Evolutionary conservation across 92 coral and sea anemone genomes (phyloP).

Genomic region (Diadumene lineata): DNA sequence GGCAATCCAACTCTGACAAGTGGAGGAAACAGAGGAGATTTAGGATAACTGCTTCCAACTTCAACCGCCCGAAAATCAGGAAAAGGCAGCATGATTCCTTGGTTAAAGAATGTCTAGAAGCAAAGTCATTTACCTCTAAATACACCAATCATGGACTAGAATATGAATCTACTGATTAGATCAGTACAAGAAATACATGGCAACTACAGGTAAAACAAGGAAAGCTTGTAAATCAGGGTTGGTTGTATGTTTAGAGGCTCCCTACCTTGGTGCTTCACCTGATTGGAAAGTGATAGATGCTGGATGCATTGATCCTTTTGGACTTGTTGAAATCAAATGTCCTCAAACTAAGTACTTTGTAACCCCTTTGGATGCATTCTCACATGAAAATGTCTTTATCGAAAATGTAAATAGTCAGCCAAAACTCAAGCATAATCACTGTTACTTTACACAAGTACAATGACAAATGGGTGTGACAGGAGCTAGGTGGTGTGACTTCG

Average conservation of each 20-base stretch:
- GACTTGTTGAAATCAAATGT: constrained; percentile 65
- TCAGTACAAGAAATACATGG: constrained; percentile 59
- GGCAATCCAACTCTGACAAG: constrained; percentile 49
- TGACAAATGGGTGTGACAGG: constrained; percentile 59
- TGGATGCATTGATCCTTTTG: constrained; percentile 57
- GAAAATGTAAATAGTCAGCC: constrained; percentile 47
- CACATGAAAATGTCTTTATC: constrained; percentile 38
- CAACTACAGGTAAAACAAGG: constrained; percentile 35
- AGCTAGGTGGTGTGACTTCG: constrained; percentile 66
- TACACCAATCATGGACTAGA: constrained; percentile 51
- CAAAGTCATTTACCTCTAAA: constrained; percentile 43
- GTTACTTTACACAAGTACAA: constrained; percentile 64
- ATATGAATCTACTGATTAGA: constrained; percentile 51
- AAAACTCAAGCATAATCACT: constrained; percentile 45
- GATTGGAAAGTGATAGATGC: constrained; percentile 71
- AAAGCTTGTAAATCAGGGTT: constrained; percentile 49
- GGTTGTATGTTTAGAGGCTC: constrained; percentile 48
- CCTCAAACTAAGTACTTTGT: constrained; percentile 61
- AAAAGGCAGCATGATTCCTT: constrained; percentile 55
- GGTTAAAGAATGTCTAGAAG: constrained; percentile 42
- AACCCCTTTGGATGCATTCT: constrained; percentile 71
- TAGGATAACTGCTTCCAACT: constrained; percentile 70
- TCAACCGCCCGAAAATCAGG: constrained; percentile 32
- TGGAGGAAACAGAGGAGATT: constrained; percentile 58
- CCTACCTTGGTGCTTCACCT: constrained; percentile 57